Percentiles rank a stretch among this genome's conserved stretches.
Conservation (phyloP, 2,113 vertebrate genomes). For the Chinchilla lanigera region DNA sequence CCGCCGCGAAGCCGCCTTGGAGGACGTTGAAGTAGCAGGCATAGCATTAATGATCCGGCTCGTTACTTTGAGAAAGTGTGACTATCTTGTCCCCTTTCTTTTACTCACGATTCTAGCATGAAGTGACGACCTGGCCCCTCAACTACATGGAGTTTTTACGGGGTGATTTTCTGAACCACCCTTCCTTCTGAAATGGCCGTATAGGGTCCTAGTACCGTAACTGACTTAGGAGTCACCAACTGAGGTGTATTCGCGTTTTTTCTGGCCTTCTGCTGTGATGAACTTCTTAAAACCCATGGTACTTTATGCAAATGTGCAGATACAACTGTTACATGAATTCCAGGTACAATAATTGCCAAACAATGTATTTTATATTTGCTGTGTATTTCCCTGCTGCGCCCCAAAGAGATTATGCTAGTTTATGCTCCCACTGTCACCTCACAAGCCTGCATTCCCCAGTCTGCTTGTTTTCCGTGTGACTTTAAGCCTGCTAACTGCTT, state of each 20-base stretch:
- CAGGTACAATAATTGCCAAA: background rate
- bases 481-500: too few relatives aligned
- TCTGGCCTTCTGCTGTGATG: constrained; percentile 3
- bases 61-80: background rate
- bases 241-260: background rate
- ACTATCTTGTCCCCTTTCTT: background rate
- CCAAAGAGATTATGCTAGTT: background rate
- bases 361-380: constrained; percentile 23
- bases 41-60: background rate
- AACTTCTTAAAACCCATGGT: background rate
- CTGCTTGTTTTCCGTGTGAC: too few relatives aligned
- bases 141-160: background rate
- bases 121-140: background rate
- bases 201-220: background rate
- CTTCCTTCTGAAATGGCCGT: background rate
- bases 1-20: too few relatives aligned
- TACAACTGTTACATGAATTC: background rate
- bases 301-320: background rate
- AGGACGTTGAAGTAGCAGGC: background rate
- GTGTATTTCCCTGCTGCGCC: background rate
- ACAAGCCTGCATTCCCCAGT: background rate
- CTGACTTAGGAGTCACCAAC: background rate
- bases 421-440: background rate
- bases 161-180: background rate
- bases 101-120: background rate